A percentile compares a stretch with the other conserved stretches of the same genome.
phyloP scores from a whole-genome alignment of 2,113 vertebrate species.

The Eidolon helvum region DNA sequence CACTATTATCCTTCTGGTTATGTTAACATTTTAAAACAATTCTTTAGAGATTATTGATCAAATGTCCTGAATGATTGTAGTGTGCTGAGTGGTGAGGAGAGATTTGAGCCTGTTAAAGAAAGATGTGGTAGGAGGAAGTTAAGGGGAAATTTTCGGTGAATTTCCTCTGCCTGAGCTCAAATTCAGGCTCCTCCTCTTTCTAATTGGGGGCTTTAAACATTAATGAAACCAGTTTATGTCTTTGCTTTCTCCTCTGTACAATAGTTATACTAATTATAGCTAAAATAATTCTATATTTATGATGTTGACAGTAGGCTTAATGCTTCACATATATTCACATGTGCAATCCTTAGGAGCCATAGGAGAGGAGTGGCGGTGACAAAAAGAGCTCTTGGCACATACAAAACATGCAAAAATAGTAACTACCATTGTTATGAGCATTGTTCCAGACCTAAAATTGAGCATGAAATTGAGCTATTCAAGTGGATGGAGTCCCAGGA shows the following conservation, averaged over 20 bases:
- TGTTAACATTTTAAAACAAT: not conserved
- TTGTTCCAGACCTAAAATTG: not conserved
- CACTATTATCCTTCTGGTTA: not conserved
- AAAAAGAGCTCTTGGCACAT: not conserved
- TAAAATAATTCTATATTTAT: not conserved
- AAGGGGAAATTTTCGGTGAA: not conserved
- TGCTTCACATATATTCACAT: not conserved
- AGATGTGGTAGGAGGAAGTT: not conserved
- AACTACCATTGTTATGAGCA: not conserved
- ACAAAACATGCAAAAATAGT: no score
- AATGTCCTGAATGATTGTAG: not conserved
- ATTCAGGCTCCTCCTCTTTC: not conserved
- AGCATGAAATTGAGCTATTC: not conserved
- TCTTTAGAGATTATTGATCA: not conserved
- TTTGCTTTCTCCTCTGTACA: not conserved
- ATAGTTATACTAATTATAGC: not conserved
- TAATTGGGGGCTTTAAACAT: not conserved
- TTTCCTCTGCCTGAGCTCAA: no score
- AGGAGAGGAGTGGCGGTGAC: not conserved
- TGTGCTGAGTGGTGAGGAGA: not conserved
- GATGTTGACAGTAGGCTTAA: not conserved
- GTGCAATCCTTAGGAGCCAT: not conserved
- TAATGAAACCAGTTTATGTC: not conserved
- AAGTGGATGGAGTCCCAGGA: not conserved
- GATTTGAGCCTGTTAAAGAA: not conserved